Evolutionary conservation across 30 jellyfish, hydroid and myxozoan genomes (phyloP).

Genomic region (Cassiopea xamachana): DNA sequence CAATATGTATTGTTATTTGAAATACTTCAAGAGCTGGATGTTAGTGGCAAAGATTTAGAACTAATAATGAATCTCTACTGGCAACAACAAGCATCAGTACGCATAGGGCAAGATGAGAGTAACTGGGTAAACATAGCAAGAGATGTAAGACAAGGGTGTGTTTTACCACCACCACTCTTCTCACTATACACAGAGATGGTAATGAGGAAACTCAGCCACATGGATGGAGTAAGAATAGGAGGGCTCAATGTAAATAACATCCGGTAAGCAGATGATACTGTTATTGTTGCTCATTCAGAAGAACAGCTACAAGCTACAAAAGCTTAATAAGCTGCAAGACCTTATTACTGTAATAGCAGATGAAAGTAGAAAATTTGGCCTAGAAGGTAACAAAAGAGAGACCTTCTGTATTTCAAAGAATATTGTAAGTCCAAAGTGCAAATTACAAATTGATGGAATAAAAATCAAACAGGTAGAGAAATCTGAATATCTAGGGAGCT

Average conservation of each 20-base stretch:
- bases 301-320: slow-evolving; percentile 63
- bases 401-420: slow-evolving; percentile 52
- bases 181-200: slow-evolving; percentile 62
- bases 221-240: slow-evolving; percentile 57
- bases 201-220: slow-evolving; percentile 64
- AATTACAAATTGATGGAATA: slow-evolving; percentile 22
- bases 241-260: slow-evolving; percentile 17
- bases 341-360: slow-evolving; percentile 27
- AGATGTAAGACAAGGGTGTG: too few relatives aligned
- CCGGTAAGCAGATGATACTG: slow-evolving; percentile 49
- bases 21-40: slow-evolving; percentile 30
- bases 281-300: slow-evolving; percentile 44
- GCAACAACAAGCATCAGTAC: too few relatives aligned
- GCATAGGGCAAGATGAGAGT: too few relatives aligned
- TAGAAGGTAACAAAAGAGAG: slow-evolving; percentile 24
- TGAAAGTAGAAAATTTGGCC: slow-evolving; percentile 38
- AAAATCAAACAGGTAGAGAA: slow-evolving; percentile 19
- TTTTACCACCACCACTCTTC: too few relatives aligned
- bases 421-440: slow-evolving; percentile 20
- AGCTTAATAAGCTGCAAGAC: too few relatives aligned
- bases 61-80: too few relatives aligned
- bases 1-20: slow-evolving; percentile 54
- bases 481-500: neutral
- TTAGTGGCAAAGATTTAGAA: too few relatives aligned
- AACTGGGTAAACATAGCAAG: too few relatives aligned